Conservation (phyloP, 2,888 invertebrate genomes). For the Sminthurides aquaticus region DNA sequence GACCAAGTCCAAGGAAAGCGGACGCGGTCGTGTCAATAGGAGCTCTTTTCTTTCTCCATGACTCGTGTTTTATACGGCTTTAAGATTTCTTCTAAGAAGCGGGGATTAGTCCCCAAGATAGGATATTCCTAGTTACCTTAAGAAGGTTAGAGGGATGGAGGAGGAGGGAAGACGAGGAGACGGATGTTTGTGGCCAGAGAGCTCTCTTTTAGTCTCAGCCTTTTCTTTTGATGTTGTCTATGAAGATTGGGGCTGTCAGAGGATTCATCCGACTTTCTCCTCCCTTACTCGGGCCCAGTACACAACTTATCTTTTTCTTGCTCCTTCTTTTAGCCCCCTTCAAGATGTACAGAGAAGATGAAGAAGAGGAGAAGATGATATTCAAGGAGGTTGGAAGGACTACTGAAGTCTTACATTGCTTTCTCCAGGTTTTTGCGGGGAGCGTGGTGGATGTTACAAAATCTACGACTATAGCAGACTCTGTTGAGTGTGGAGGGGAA, state of each 20-base stretch:
- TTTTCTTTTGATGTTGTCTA: background rate
- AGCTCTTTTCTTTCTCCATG: background rate
- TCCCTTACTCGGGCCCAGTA: too few species aligned
- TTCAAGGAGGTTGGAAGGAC: background rate
- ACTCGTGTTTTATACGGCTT: background rate
- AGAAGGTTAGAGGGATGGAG: background rate
- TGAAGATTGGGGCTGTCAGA: background rate
- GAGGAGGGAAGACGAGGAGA: too few species aligned
- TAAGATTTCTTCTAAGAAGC: background rate
- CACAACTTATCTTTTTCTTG: too few species aligned
- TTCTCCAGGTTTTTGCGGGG: too few species aligned
- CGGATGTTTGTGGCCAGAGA: background rate
- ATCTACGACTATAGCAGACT: too few species aligned
- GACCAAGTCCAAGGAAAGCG: too few species aligned
- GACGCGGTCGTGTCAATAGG: too few species aligned
- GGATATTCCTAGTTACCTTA: background rate
- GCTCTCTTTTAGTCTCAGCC: background rate
- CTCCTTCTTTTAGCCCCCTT: background rate
- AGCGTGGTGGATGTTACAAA: too few species aligned
- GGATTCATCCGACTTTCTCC: too few species aligned
- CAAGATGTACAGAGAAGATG: background rate
- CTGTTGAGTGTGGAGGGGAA: too few species aligned
- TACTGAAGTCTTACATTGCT: too few species aligned
- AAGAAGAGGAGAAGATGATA: background rate
- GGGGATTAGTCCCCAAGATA: background rate